Evolutionary conservation across 2,797 vertebrate species (phyloP).

Genomic region (Coregonus sp.): DNA sequence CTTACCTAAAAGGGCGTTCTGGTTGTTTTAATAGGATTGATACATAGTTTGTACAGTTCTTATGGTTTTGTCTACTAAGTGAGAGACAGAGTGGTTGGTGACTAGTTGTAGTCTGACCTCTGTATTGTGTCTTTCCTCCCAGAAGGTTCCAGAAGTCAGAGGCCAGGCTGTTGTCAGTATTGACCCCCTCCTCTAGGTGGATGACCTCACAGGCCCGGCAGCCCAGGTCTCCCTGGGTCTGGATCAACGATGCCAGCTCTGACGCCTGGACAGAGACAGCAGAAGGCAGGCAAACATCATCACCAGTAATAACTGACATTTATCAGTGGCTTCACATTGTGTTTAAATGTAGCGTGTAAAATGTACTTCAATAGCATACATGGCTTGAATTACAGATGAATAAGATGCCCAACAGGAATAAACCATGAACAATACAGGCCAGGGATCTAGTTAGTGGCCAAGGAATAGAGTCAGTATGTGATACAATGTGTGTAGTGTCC

Average conservation of each 20-base stretch:
- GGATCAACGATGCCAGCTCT: slow-evolving; percentile 69
- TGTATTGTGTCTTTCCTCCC: slow-evolving; percentile 71
- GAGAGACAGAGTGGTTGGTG: neutral
- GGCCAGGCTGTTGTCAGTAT: slow-evolving; percentile 61
- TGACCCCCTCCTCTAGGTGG: slow-evolving; percentile 75
- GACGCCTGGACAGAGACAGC: slow-evolving; percentile 58
- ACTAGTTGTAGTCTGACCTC: slow-evolving; percentile 59
- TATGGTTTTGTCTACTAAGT: neutral
- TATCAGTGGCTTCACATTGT: too few relatives aligned
- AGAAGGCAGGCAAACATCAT: too few relatives aligned
- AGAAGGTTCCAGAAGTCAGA: slow-evolving; percentile 79
- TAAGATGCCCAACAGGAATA: too few relatives aligned
- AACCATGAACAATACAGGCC: too few relatives aligned
- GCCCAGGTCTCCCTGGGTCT: slow-evolving; percentile 70
- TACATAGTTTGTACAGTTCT: neutral
- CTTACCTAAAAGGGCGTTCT: too few relatives aligned
- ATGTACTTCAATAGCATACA: too few relatives aligned
- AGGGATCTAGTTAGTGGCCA: too few relatives aligned
- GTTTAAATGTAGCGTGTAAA: too few relatives aligned
- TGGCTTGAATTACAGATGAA: too few relatives aligned
- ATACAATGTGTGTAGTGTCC: neutral
- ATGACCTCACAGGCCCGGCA: slow-evolving; percentile 69
- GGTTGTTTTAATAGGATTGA: too few relatives aligned
- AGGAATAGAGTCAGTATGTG: too few relatives aligned
- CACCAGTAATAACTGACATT: too few relatives aligned